These are phyloP conservation scores for Chrysomallon squamiferum DNA, from an alignment of 1,140 invertebrate genomes.

Conservation along the genomic window DNA sequence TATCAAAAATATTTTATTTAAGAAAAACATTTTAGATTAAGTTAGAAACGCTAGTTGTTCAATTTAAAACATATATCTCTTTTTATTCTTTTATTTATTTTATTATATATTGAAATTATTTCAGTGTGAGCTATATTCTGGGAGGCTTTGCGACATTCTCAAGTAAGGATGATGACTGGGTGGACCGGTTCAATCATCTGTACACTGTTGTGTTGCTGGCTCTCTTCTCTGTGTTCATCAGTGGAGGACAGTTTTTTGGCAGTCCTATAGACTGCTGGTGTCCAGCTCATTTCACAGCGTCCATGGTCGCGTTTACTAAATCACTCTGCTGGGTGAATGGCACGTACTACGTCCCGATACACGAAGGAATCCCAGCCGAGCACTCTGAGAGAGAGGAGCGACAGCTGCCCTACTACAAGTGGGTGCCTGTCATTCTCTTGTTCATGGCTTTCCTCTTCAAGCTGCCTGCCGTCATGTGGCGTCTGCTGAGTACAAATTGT, in stretches of 20 bases:
- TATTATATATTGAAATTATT: no score
- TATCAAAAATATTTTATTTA: no score
- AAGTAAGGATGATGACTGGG: slow-evolving; percentile 67
- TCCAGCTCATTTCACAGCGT: slow-evolving; percentile 49
- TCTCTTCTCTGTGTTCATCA: slow-evolving; percentile 71
- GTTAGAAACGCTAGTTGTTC: no score
- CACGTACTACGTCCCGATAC: slow-evolving; percentile 13
- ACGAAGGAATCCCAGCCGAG: slow-evolving; percentile 63
- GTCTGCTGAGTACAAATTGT: slow-evolving; percentile 34
- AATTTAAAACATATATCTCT: no score
- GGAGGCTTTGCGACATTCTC: no score
- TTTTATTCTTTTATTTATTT: no score
- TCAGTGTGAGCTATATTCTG: no score
- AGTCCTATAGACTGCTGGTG: slow-evolving; percentile 51
- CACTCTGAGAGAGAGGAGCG: slow-evolving; percentile 43
- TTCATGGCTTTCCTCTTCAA: slow-evolving; percentile 62
- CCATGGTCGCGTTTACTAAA: slow-evolving; percentile 10
- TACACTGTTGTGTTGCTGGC: slow-evolving; percentile 64
- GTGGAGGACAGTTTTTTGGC: slow-evolving; percentile 88
- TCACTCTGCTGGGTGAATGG: not conserved
- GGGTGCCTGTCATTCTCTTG: slow-evolving; percentile 63
- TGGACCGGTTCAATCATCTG: slow-evolving; percentile 66
- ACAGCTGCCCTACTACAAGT: slow-evolving; percentile 61
- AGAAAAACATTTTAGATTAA: no score
- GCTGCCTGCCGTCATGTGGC: slow-evolving; percentile 62